phyloP scores from a whole-genome alignment of 2,888 invertebrate species.

The Dendrolimus pini region DNA sequence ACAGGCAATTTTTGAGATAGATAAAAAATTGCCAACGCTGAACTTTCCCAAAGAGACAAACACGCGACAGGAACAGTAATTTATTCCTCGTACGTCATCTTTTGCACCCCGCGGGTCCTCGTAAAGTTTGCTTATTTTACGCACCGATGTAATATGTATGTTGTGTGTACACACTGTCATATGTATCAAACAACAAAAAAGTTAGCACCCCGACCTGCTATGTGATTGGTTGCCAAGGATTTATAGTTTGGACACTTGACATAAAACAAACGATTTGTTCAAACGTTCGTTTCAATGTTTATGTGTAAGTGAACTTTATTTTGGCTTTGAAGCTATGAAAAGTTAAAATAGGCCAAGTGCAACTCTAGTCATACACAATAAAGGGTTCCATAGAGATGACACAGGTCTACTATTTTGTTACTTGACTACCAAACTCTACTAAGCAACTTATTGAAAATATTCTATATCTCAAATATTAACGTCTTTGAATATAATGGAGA shows the following conservation, averaged over 20 bases:
- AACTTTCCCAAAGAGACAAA: slow-evolving; percentile 26
- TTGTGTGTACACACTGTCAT: slow-evolving; percentile 14
- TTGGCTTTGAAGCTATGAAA: no score
- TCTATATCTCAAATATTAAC: no score
- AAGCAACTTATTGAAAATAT: no score
- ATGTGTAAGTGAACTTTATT: slow-evolving; percentile 4
- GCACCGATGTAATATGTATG: slow-evolving; percentile 13
- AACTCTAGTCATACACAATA: no score
- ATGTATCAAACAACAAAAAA: slow-evolving; percentile 28
- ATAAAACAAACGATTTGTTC: slow-evolving; percentile 17
- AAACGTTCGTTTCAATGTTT: slow-evolving; percentile 5
- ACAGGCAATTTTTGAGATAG: slow-evolving; percentile 33
- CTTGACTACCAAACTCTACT: no score
- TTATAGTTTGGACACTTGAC: not conserved
- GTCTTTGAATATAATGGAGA: no score
- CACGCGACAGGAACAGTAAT: slow-evolving; percentile 41
- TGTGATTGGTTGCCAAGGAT: slow-evolving; percentile 4
- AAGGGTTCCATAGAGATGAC: no score
- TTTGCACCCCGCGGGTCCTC: slow-evolving; percentile 24
- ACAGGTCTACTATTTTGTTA: no score
- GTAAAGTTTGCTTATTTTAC: slow-evolving; percentile 28
- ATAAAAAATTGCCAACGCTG: slow-evolving; percentile 27
- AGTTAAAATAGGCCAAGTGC: no score
- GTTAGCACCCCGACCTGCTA: slow-evolving; percentile 15
- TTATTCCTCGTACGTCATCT: slow-evolving; percentile 50